Percentiles rank a stretch among this genome's conserved stretches.
These are phyloP conservation scores for Marcusenius ussheri DNA, from an alignment of 2,113 vertebrate species.

Conservation along the genomic window DNA sequence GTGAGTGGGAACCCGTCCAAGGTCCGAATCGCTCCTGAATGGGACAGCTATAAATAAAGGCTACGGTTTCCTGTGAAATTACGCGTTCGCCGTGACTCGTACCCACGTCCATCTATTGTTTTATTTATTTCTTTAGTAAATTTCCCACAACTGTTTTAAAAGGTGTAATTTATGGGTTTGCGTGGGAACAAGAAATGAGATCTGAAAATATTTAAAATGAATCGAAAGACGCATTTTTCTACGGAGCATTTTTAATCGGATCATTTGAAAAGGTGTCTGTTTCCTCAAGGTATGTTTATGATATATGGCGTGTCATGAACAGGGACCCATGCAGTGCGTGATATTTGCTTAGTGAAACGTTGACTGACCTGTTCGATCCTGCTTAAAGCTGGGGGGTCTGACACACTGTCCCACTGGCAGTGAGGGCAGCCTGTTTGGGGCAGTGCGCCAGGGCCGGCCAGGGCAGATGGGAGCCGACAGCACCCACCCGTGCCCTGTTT, in stretches of 20 bases:
- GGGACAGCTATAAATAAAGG: not conserved
- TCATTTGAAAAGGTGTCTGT: not conserved
- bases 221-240: not conserved
- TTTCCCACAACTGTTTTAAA: not conserved
- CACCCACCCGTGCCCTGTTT: not conserved
- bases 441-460: not conserved
- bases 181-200: not conserved
- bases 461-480: not conserved
- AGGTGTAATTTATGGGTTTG: not conserved
- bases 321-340: not conserved
- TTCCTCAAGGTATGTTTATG: not conserved
- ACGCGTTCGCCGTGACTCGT: not conserved
- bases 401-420: not conserved
- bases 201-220: not conserved
- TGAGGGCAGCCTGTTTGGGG: not conserved
- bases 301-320: not conserved
- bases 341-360: not conserved
- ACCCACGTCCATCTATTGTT: not conserved
- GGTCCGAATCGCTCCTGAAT: not conserved
- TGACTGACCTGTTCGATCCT: not conserved
- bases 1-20: not conserved
- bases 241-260: not conserved
- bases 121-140: constrained; percentile 4
- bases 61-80: not conserved
- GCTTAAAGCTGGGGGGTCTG: not conserved